Evolutionary conservation across 2,888 invertebrate genomes (phyloP).

Genomic region (Lutraria lutraria): DNA sequence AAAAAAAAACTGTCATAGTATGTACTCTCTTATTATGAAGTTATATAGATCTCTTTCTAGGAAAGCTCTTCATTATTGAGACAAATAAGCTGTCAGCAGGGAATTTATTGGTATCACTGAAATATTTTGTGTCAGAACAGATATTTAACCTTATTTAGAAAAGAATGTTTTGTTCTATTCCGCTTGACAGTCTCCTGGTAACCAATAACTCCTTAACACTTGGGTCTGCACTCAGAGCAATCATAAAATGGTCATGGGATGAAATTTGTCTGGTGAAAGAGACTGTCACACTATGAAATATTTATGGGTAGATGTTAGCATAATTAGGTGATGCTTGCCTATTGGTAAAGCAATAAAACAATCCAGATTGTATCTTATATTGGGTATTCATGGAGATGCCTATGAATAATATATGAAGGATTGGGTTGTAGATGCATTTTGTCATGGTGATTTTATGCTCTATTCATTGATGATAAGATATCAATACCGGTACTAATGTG

Average conservation of each 20-base stretch:
- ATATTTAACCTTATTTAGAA: neutral
- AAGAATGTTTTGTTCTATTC: neutral
- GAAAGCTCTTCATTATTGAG: conserved; percentile 9
- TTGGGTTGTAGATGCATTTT: conserved; percentile 3
- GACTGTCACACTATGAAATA: conserved; percentile 3
- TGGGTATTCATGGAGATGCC: neutral
- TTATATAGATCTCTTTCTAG: neutral
- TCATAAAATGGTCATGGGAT: neutral
- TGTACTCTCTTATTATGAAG: too few relatives aligned
- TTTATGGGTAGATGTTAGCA: neutral
- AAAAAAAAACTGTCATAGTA: too few relatives aligned
- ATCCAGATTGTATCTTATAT: neutral
- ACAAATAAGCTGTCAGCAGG: neutral
- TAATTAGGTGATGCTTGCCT: neutral
- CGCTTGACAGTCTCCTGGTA: neutral
- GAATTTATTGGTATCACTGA: neutral
- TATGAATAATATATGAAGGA: neutral
- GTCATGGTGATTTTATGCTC: conserved; percentile 1
- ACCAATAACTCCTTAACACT: neutral
- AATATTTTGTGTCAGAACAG: neutral
- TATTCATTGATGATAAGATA: neutral
- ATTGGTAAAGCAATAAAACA: conserved; percentile 16
- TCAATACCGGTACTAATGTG: too few relatives aligned
- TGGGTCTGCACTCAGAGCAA: neutral
- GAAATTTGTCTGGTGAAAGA: neutral